Percentiles rank a stretch among this genome's conserved stretches.
Conservation (phyloP, 37 sponge, comb jelly and placozoan genomes). For the Eunapius fragilis region DNA sequence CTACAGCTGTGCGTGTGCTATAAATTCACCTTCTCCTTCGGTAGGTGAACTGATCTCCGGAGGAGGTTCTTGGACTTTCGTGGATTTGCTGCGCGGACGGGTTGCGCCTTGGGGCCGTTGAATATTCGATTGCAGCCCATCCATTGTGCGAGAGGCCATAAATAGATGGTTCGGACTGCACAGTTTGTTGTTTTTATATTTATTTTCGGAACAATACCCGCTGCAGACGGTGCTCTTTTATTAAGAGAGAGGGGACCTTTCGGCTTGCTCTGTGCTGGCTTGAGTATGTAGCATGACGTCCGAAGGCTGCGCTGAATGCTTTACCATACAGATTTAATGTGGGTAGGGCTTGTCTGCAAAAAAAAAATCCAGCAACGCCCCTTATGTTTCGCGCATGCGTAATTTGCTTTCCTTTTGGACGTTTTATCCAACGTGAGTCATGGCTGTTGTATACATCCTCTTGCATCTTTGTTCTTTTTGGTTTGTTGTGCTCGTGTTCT, state of each 20-base stretch:
- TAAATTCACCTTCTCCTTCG: neutral
- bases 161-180: too few species aligned
- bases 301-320: neutral
- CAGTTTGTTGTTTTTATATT: too few species aligned
- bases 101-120: neutral
- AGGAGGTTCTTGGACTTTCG: neutral
- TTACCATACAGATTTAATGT: neutral
- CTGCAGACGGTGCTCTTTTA: neutral
- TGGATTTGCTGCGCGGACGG: neutral
- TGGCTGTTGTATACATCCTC: slow-evolving; percentile 9
- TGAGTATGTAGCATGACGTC: neutral
- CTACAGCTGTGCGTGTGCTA: too few species aligned
- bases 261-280: neutral
- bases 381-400: slow-evolving; percentile 33
- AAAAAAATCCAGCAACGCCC: slow-evolving; percentile 11
- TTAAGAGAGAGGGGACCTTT: neutral
- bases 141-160: neutral
- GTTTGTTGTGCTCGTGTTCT: neutral
- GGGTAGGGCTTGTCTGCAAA: slow-evolving; percentile 30
- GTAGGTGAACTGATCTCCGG: neutral
- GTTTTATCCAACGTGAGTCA: slow-evolving; percentile 14
- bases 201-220: neutral
- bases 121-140: neutral
- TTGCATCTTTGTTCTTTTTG: slow-evolving; percentile 11
- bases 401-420: neutral